Base-by-base conservation (phyloP, 2,888 invertebrate genomes). In the Cheilosia soror region DNA sequence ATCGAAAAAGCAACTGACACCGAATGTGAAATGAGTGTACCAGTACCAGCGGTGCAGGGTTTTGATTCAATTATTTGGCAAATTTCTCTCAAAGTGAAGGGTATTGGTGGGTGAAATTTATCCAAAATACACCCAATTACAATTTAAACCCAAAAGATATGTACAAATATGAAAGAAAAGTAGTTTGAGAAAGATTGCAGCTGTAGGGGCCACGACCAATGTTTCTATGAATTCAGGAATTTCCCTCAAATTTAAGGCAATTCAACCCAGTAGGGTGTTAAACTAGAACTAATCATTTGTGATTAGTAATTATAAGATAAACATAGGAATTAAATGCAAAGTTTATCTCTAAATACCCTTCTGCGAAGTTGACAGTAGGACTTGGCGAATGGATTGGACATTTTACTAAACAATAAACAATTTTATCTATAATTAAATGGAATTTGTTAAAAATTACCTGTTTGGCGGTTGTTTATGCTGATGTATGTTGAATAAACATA, bases 1-100 rank as follows among this genome's bases (percentile, higher is more conserved):
- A 79, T 79, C 73, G 79, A 83, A 83, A 69, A 79, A 79, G 68
- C 84, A 79, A 85, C 84, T 85, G 84, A 85, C 84, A 83, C 62
- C 44, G 40, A 85, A 76, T 27, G 66, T 29, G 62, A 75, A 37
- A 62, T 62, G 58, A 44, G 63, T 33, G 27, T 44, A 63, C 57
- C 53, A 57, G 27, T 44, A 63, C 57, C 53, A 57, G 62, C 25
- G 65, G 66, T 62, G 53, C 55, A 71, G 13, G 72, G 25, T 72
- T 65, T 72, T 71, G 2, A 40, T 62, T 78, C 37, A 62, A 73
- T 44, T 42, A 20, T 62, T 68, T 57, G 13, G 15, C 27, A 69
- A 47, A 63, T 78, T 63, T 73, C 27, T 62, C n/a, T 51, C 31
- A 75, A 75, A 53, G 25, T 20, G 40, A 79, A 40, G 11, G 44